These are phyloP conservation scores for Callipepla californica DNA, from an alignment of 2,113 vertebrate genomes.

Conservation along the genomic window DNA sequence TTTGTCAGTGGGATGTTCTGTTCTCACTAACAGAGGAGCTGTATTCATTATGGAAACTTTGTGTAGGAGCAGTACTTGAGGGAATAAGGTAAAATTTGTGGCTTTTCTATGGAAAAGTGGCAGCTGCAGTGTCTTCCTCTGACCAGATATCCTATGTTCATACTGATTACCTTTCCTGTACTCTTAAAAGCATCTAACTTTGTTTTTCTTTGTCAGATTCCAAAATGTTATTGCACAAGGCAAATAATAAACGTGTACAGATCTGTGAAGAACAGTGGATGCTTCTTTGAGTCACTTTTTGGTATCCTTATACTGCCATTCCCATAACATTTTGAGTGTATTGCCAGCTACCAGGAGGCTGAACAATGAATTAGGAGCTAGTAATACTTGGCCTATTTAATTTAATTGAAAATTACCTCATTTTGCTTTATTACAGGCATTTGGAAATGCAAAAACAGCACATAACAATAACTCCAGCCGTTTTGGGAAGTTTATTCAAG, in stretches of 20 bases:
- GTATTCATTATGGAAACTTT: neutral
- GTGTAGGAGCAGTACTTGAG: rapidly evolving
- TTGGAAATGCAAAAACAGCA: conserved; percentile 93
- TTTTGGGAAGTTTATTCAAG: conserved; percentile 97
- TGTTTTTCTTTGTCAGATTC: neutral
- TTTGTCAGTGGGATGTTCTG: neutral
- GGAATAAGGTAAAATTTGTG: neutral
- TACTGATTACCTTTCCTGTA: neutral
- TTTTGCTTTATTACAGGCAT: conserved; percentile 79
- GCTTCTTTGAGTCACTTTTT: neutral
- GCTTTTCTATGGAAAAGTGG: neutral
- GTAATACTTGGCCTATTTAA: rapidly evolving
- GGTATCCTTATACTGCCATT: neutral
- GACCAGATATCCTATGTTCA: neutral
- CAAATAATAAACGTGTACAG: neutral
- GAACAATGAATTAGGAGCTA: neutral
- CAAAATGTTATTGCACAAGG: neutral
- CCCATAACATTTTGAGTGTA: rapidly evolving
- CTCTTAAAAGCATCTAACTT: neutral
- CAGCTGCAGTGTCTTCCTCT: neutral
- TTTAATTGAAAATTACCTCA: neutral
- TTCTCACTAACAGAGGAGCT: neutral
- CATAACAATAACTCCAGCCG: conserved; percentile 97
- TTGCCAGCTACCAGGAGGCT: neutral
- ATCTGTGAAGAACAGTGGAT: neutral